phyloP scores from a whole-genome alignment of 2,888 invertebrate species.

The Heliconius ethilla region DNA sequence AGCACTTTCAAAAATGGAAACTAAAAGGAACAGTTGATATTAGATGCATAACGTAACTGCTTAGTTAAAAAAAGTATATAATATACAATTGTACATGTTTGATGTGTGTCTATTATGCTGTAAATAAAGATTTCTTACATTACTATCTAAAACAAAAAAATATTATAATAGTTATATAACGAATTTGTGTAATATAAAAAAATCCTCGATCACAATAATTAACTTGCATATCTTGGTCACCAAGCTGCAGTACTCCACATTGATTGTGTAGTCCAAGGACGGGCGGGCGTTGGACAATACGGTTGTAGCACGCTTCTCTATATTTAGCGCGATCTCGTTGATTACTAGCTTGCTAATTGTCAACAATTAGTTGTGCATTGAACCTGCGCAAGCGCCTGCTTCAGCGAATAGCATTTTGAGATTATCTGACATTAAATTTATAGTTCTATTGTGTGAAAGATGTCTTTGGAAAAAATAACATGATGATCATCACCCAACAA shows the following conservation, averaged over 20 bases:
- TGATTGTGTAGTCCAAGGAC: constrained; percentile 36
- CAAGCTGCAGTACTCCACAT: constrained; percentile 32
- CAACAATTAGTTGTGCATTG: constrained; percentile 79
- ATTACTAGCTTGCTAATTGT: constrained; percentile 75
- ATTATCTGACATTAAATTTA: constrained; percentile 9
- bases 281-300: constrained; percentile 37
- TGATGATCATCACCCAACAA: not conserved
- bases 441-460: not conserved
- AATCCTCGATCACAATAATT: not conserved
- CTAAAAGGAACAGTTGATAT: no score
- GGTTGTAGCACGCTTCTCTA: constrained; percentile 54
- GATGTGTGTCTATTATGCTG: not conserved
- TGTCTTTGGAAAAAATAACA: not conserved
- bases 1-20: no score
- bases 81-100: not conserved
- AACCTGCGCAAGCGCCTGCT: constrained; percentile 61
- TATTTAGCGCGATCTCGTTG: constrained; percentile 73
- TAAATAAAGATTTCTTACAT: not conserved
- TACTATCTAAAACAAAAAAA: not conserved
- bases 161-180: not conserved
- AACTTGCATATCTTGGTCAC: not conserved
- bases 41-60: no score
- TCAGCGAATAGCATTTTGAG: constrained; percentile 25
- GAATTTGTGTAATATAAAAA: not conserved
- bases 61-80: no score